Evolutionary conservation across 2,888 invertebrate genomes (phyloP).

Genomic region (Temnothorax rugatulus): DNA sequence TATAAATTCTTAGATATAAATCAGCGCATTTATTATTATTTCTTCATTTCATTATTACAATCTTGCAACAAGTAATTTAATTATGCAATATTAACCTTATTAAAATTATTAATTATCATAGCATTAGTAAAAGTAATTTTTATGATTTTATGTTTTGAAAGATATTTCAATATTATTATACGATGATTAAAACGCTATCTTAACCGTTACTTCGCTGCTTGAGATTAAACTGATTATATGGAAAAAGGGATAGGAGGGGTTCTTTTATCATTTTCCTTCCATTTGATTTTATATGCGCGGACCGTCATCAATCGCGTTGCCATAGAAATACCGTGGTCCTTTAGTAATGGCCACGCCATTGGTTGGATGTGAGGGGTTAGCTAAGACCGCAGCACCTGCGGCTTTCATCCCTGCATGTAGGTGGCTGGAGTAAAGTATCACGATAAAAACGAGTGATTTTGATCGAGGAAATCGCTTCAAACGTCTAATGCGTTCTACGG

Average conservation of each 20-base stretch:
- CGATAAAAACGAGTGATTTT: conserved; percentile 52
- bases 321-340: conserved; percentile 12
- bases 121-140: not conserved
- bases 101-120: not conserved
- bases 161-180: conserved; percentile 9
- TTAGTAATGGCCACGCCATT: conserved; percentile 71
- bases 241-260: not conserved
- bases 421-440: conserved; percentile 68
- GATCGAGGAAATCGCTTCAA: conserved; percentile 26
- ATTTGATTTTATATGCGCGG: conserved; percentile 8
- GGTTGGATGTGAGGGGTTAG: conserved; percentile 74
- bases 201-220: conserved; percentile 4
- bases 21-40: not conserved
- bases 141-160: not conserved
- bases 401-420: conserved; percentile 79
- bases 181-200: conserved; percentile 10
- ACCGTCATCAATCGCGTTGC: conserved; percentile 32
- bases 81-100: not conserved
- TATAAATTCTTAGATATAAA: not conserved
- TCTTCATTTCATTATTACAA: not conserved
- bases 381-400: conserved; percentile 81
- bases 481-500: conserved; percentile 19
- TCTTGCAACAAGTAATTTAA: not conserved
- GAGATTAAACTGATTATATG: conserved; percentile 24
- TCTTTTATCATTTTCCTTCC: not conserved